Conservation (phyloP, 2,797 vertebrate species). For the Thamnophis elegans region DNA sequence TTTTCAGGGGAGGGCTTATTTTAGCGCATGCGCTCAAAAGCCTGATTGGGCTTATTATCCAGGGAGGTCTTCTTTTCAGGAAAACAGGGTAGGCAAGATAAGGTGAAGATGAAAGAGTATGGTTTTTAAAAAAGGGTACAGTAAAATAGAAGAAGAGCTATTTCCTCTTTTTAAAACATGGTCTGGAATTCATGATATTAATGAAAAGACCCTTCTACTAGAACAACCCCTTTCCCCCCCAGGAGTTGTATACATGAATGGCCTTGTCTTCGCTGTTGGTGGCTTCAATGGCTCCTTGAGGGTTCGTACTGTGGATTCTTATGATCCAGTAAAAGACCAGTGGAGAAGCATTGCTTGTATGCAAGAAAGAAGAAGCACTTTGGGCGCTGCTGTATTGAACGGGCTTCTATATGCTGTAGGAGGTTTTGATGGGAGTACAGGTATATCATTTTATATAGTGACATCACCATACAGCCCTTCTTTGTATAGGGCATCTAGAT, state of each 20-base stretch:
- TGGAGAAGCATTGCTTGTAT: conserved; percentile 96
- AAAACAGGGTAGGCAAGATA: not conserved
- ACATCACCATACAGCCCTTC: not conserved
- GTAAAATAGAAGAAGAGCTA: not conserved
- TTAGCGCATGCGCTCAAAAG: too few species aligned
- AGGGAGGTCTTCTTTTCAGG: too few species aligned
- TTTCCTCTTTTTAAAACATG: not conserved
- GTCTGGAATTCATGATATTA: not conserved
- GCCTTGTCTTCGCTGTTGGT: conserved; percentile 92
- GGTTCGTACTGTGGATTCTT: conserved; percentile 93
- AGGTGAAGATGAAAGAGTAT: not conserved
- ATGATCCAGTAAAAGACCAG: conserved; percentile 91
- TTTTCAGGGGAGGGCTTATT: too few species aligned
- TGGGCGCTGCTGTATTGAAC: conserved; percentile 91
- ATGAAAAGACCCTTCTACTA: not conserved
- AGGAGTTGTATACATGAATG: conserved; percentile 94
- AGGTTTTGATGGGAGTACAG: conserved; percentile 97
- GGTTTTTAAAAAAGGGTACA: not conserved
- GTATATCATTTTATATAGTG: conserved; percentile 65
- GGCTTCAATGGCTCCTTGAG: conserved; percentile 95
- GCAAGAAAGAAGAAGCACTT: conserved; percentile 93
- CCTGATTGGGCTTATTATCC: too few species aligned
- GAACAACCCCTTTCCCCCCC: not conserved
- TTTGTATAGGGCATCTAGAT: not conserved
- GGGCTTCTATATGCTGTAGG: conserved; percentile 94